phyloP scores from a whole-genome alignment of 2,888 invertebrate species.

The Antitype chi region DNA sequence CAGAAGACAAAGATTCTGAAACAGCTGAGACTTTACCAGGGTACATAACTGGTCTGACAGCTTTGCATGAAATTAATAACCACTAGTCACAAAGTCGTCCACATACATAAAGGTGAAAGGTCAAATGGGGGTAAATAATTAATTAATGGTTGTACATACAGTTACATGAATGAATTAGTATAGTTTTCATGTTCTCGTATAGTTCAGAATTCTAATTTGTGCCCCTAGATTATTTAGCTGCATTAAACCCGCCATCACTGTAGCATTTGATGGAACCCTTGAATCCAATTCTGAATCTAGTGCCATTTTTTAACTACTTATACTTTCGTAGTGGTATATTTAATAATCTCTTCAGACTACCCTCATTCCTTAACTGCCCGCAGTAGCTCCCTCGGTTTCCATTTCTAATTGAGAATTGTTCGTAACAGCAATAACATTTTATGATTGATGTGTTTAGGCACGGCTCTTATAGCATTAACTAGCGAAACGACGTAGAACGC shows the following conservation, averaged over 20 bases:
- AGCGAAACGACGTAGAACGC: conserved; percentile 76
- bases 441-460: conserved; percentile 84
- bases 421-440: conserved; percentile 79
- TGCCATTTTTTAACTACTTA: not conserved
- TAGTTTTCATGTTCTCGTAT: not conserved
- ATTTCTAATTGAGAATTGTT: conserved; percentile 78
- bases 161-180: not conserved
- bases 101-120: conserved; percentile 7
- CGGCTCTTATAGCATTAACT: conserved; percentile 74
- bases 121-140: not conserved
- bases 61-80: not conserved
- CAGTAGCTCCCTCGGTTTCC: conserved; percentile 57
- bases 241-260: not conserved
- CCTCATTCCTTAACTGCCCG: conserved; percentile 26
- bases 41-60: conserved; percentile 4
- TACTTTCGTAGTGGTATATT: not conserved
- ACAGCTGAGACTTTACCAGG: conserved; percentile 21
- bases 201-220: not conserved
- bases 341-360: conserved; percentile 18
- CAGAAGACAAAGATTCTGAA: conserved; percentile 26
- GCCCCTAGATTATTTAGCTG: not conserved
- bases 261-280: not conserved
- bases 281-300: not conserved
- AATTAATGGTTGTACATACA: not conserved
- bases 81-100: conserved; percentile 1